Percentiles rank a stretch among this genome's conserved stretches.
phyloP scores from a whole-genome alignment of 2,888 invertebrate genomes.

The Nomada fucata region DNA sequence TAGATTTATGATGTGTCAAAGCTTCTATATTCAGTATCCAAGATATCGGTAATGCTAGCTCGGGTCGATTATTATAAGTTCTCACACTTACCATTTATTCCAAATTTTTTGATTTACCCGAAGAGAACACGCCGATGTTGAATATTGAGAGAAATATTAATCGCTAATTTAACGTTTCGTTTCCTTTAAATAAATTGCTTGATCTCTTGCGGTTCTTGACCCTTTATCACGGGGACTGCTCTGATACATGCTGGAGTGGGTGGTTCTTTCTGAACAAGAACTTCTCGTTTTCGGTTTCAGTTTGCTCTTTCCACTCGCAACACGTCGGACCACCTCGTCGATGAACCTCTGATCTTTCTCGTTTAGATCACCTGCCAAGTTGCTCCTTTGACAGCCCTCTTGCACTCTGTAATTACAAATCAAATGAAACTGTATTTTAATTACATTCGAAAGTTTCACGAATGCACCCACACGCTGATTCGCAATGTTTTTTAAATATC shows the following conservation, averaged over 20 bases:
- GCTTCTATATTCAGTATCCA: no score
- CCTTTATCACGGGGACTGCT: slow-evolving; percentile 43
- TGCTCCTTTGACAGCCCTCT: slow-evolving; percentile 26
- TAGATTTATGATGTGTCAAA: no score
- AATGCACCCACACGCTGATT: background rate
- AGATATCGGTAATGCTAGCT: no score
- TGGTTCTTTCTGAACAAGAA: slow-evolving; percentile 33
- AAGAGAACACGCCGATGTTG: no score
- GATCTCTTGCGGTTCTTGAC: slow-evolving; percentile 28
- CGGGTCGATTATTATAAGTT: no score
- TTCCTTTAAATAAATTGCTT: slow-evolving; percentile 29
- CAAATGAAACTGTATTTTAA: background rate
- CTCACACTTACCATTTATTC: no score
- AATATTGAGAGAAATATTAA: no score
- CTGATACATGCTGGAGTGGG: slow-evolving; percentile 11
- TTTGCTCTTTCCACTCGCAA: slow-evolving; percentile 58
- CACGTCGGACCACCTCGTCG: slow-evolving; percentile 64
- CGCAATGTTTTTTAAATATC: background rate
- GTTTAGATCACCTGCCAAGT: slow-evolving; percentile 44
- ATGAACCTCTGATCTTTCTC: slow-evolving; percentile 70
- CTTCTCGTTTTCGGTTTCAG: slow-evolving; percentile 59
- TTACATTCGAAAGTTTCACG: background rate
- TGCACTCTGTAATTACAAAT: slow-evolving; percentile 31
- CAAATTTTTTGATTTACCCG: no score
- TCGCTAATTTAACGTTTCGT: slow-evolving; percentile 35